Percentiles rank a stretch among this genome's conserved stretches.
These are phyloP conservation scores for Philypnodon macrostomus DNA, from an alignment of 2,797 vertebrate species.

Conservation along the genomic window DNA sequence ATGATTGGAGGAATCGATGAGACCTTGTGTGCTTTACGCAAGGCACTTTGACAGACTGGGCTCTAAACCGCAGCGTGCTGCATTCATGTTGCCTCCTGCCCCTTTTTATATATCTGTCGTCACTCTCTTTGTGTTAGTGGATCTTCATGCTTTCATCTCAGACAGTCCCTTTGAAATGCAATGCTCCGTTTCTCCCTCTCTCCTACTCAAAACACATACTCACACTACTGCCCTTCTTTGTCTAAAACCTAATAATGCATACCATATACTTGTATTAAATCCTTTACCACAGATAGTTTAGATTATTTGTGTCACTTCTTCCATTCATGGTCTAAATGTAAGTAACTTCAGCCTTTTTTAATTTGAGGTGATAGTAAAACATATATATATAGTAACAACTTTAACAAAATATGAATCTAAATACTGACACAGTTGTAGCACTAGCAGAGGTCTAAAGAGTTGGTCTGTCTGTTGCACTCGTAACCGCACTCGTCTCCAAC, in stretches of 20 bases:
- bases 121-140: slow-evolving; percentile 58
- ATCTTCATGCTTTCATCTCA: slow-evolving; percentile 64
- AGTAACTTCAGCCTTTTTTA: too few species aligned
- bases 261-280: slow-evolving; percentile 25
- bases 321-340: too few species aligned
- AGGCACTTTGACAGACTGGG: slow-evolving; percentile 47
- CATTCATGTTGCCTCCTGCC: slow-evolving; percentile 43
- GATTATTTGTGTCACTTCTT: too few species aligned
- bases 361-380: too few species aligned
- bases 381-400: too few species aligned
- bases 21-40: slow-evolving; percentile 40
- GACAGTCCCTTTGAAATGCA: slow-evolving; percentile 64
- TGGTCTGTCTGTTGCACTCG: slow-evolving; percentile 27
- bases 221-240: slow-evolving; percentile 10
- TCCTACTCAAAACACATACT: slow-evolving; percentile 9
- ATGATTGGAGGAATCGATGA: slow-evolving; percentile 64
- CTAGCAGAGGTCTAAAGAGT: slow-evolving; percentile 1
- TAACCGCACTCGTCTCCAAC: slow-evolving; percentile 16
- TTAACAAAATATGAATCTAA: neutral
- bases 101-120: slow-evolving; percentile 50
- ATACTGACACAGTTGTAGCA: slow-evolving; percentile 9
- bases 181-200: slow-evolving; percentile 27
- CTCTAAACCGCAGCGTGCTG: slow-evolving; percentile 46
- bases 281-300: slow-evolving; percentile 16
- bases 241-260: slow-evolving; percentile 29